A percentile compares a stretch with the other conserved stretches of the same genome.
Conservation (phyloP, 2,113 vertebrate species). For the Nothobranchius furzeri region DNA sequence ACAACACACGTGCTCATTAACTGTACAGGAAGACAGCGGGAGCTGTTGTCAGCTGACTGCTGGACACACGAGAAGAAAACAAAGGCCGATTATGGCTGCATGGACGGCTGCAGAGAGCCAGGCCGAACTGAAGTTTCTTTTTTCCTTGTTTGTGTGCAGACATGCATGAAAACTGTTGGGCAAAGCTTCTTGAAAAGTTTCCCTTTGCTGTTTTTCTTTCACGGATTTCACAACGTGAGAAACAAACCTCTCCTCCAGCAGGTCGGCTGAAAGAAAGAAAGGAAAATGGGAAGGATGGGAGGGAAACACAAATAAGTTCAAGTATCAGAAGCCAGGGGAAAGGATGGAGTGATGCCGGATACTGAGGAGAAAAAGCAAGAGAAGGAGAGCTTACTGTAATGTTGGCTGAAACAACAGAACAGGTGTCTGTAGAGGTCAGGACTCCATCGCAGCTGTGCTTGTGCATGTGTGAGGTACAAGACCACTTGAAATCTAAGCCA, state of each 20-base stretch:
- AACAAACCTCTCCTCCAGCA: not conserved
- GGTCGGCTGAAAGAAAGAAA: slow-evolving; percentile 4
- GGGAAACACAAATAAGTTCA: slow-evolving; percentile 24
- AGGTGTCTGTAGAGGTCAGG: slow-evolving; percentile 62
- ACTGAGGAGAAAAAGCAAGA: slow-evolving; percentile 50
- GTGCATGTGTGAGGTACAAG: slow-evolving; percentile 38
- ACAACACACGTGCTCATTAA: slow-evolving; percentile 17
- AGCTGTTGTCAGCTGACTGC: slow-evolving; percentile 22
- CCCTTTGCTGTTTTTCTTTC: too few relatives aligned
- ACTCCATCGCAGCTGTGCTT: slow-evolving; percentile 42
- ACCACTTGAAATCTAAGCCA: slow-evolving; percentile 45
- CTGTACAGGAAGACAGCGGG: slow-evolving; percentile 2
- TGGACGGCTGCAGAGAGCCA: not conserved
- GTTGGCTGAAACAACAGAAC: slow-evolving; percentile 68
- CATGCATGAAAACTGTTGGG: slow-evolving; percentile 4
- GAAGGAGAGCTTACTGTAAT: slow-evolving; percentile 57
- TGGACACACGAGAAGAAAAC: slow-evolving; percentile 16
- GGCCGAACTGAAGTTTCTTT: slow-evolving; percentile 5
- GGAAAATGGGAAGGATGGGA: not conserved
- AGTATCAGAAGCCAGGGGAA: slow-evolving; percentile 24
- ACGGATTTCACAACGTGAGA: not conserved
- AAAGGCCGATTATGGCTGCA: not conserved
- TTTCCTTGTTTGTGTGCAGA: not conserved
- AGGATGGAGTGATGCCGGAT: slow-evolving; percentile 40
- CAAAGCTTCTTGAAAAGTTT: slow-evolving; percentile 8